A percentile compares a stretch with the other conserved stretches of the same genome.
These are phyloP conservation scores for Malurus leucopterus DNA, from an alignment of 2,797 vertebrate species.

Conservation along the genomic window DNA sequence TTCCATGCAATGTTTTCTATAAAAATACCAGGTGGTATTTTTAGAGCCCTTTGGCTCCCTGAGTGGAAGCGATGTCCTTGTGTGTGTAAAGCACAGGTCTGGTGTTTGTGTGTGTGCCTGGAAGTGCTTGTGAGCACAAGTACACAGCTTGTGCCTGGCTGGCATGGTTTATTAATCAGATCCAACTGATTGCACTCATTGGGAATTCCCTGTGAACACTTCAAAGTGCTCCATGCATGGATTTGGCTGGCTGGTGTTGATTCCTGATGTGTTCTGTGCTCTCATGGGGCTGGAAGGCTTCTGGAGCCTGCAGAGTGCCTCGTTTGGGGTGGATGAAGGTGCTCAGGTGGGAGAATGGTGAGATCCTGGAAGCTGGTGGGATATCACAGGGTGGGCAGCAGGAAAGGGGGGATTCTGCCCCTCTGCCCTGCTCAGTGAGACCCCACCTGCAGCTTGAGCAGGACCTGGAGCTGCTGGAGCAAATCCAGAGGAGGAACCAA, in stretches of 20 bases:
- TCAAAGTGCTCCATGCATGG: background rate
- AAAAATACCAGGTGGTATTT: background rate
- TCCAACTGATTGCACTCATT: background rate
- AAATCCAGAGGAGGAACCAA: background rate
- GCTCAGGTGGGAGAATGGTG: background rate
- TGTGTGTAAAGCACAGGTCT: background rate
- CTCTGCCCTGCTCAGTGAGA: background rate
- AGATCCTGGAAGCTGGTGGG: background rate
- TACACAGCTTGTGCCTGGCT: background rate
- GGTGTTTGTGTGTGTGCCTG: background rate
- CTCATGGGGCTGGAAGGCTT: background rate
- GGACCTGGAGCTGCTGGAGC: background rate
- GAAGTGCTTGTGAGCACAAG: background rate
- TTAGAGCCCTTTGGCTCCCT: background rate
- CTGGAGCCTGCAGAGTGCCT: background rate
- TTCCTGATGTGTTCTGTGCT: background rate
- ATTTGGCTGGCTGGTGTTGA: background rate
- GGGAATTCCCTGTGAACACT: constrained; percentile 38
- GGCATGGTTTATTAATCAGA: constrained; percentile 12
- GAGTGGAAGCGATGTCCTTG: background rate
- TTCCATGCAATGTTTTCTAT: background rate
- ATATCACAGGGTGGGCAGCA: background rate
- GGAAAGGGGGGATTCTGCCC: background rate
- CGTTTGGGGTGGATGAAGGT: constrained; percentile 6
- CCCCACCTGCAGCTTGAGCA: background rate